Conservation (phyloP, 2,113 vertebrate genomes). For the Paraplagusia blochii region DNA sequence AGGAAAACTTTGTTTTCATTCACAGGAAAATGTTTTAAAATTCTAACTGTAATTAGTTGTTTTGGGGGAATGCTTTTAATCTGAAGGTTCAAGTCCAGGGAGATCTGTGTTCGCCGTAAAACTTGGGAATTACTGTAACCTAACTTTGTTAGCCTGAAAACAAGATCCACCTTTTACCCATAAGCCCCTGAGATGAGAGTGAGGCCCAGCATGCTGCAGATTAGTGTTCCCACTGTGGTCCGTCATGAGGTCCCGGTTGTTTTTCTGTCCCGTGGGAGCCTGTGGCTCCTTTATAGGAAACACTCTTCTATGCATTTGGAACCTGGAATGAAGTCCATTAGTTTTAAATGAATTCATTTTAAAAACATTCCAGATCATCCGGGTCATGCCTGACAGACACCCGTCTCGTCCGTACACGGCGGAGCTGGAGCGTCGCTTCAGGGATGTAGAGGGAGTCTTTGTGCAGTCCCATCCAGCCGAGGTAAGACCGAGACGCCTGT, state of each 20-base stretch:
- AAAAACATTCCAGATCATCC: constrained; percentile 63
- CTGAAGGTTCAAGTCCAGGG: too few relatives aligned
- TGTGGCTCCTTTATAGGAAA: too few relatives aligned
- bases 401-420: constrained; percentile 76
- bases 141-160: neutral
- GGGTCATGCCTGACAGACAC: constrained; percentile 79
- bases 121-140: neutral
- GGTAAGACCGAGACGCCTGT: constrained; percentile 48
- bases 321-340: too few relatives aligned
- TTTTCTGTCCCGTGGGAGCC: neutral
- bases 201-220: neutral
- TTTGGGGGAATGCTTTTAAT: too few relatives aligned
- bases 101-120: too few relatives aligned
- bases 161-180: neutral
- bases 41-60: too few relatives aligned
- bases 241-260: neutral
- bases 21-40: too few relatives aligned
- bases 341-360: too few relatives aligned
- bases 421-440: constrained; percentile 75
- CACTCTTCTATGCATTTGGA: too few relatives aligned
- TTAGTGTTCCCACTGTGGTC: neutral
- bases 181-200: neutral
- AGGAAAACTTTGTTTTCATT: too few relatives aligned
- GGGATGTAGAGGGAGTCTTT: constrained; percentile 57
- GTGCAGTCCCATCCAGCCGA: constrained; percentile 59